Evolutionary conservation across 30 jellyfish, hydroid and myxozoan species (phyloP), one percentile per base, ranked within the genome.

Genomic region (Cassiopea xamachana): DNA sequence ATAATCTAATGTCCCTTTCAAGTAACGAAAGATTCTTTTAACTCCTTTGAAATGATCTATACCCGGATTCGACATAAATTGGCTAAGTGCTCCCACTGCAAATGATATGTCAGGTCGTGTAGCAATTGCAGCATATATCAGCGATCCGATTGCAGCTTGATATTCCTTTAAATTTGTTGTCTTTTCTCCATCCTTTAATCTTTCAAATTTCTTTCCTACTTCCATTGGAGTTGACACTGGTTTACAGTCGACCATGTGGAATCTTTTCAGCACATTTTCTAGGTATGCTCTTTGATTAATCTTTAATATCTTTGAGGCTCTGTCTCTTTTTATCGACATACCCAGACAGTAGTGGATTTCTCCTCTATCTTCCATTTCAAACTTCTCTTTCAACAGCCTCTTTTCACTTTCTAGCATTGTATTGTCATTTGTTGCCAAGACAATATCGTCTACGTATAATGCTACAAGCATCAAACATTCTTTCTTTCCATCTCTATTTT

Each of bases 151-250:
- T 10, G 79, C 72, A 2, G 39, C 48, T 83, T 83, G 84, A 69
- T 83, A 83, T 73, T 5, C 2, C 69, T 59, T 7, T 7, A 7
- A 6, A 59, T 59, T 14, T 6, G 14, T 6, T 6, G 14, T 7
- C 14, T 59, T 14, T 14, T 59, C 69, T 6, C 14, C 69, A 2
- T 77, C 86, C n/a, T 2, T 19, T 13, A 48, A 39, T 55, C 17
- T 44, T 77, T 17, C 48, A 55, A 74, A 55, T 46, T 72, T 72
- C 48, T 13, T 48, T 12, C 88, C 79, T 1, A 79, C 68, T 48
- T 85, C 88, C 61, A 85, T 9, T 2, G 93, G 89, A 8, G 93
- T 85, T 55, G 93, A 48, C 4, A 85, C 89, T 10, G 88, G 1
- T 77, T 74, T 72, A 48, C 89, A 85, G 46, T 85, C 89, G 48